phyloP scores from a whole-genome alignment of 2,888 invertebrate genomes.

The Leptogaster cylindrica region DNA sequence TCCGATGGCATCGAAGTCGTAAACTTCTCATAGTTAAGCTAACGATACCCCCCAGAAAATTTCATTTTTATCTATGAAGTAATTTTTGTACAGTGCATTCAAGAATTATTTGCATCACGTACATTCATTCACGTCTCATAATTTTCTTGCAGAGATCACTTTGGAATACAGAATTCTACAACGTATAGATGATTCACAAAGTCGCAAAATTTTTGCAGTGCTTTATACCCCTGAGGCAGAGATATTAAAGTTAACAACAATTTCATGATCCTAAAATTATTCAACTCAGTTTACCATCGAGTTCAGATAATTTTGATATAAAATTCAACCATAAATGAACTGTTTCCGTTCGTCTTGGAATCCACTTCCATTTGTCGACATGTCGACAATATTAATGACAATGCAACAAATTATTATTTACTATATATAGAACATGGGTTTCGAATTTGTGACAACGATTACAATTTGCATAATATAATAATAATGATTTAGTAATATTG shows the following conservation, averaged over 20 bases:
- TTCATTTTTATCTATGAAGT: slow-evolving; percentile 35
- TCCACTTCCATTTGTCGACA: neutral
- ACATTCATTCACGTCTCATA: slow-evolving; percentile 50
- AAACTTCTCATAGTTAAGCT: slow-evolving; percentile 38
- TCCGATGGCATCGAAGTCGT: slow-evolving; percentile 3
- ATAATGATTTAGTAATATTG: too few relatives aligned
- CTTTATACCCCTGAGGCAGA: slow-evolving; percentile 26
- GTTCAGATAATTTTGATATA: slow-evolving; percentile 30
- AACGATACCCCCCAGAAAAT: slow-evolving; percentile 36
- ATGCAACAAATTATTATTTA: slow-evolving; percentile 38
- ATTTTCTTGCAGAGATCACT: slow-evolving; percentile 45
- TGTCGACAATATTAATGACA: neutral
- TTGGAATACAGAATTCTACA: slow-evolving; percentile 37
- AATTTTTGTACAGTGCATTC: slow-evolving; percentile 32
- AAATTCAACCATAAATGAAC: slow-evolving; percentile 33
- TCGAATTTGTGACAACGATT: too few relatives aligned
- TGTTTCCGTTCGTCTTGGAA: neutral
- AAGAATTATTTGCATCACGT: slow-evolving; percentile 49
- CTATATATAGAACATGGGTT: too few relatives aligned
- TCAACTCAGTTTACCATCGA: slow-evolving; percentile 24
- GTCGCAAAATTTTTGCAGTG: slow-evolving; percentile 31
- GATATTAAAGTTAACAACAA: slow-evolving; percentile 37
- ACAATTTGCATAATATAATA: too few relatives aligned
- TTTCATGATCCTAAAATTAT: slow-evolving; percentile 14
- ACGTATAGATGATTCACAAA: slow-evolving; percentile 23